A percentile compares a stretch with the other conserved stretches of the same genome.
phyloP scores from a whole-genome alignment of 2,888 invertebrate genomes.

The Tenthredo amoena region DNA sequence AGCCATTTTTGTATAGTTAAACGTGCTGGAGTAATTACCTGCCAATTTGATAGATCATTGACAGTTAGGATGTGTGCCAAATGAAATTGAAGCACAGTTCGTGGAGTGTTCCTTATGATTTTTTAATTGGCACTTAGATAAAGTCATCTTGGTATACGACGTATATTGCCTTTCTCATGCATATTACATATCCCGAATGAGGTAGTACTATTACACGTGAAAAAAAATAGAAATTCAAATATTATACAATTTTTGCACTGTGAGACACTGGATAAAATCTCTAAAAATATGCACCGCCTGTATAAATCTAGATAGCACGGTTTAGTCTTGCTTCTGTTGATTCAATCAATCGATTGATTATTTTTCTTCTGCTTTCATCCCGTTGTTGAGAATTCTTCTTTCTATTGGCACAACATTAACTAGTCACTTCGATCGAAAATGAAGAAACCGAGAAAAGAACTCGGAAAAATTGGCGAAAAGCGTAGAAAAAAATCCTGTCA shows the following conservation, averaged over 20 bases:
- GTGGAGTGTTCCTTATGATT: not conserved
- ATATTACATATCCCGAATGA: not conserved
- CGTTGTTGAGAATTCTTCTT: not conserved
- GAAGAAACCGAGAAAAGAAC: not conserved
- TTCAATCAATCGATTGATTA: not conserved
- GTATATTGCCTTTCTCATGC: not conserved
- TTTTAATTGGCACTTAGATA: constrained; percentile 28
- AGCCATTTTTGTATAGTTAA: constrained; percentile 24
- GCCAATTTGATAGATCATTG: constrained; percentile 37
- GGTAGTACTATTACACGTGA: not conserved
- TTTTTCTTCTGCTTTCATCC: not conserved
- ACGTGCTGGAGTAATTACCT: not conserved
- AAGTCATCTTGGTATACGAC: constrained; percentile 35
- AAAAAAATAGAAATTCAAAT: not conserved
- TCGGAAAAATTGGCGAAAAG: not conserved
- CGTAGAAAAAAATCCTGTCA: not conserved
- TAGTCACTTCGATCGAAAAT: not conserved
- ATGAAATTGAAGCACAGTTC: constrained; percentile 11
- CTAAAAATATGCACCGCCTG: not conserved
- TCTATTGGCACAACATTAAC: not conserved
- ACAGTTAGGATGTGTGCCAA: not conserved
- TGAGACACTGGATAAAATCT: constrained; percentile 26
- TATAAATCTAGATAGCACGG: not conserved
- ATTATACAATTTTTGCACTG: constrained; percentile 4
- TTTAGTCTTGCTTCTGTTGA: not conserved